These are phyloP conservation scores for Varanus komodoensis DNA, from an alignment of 2,113 vertebrate genomes.

Conservation along the genomic window DNA sequence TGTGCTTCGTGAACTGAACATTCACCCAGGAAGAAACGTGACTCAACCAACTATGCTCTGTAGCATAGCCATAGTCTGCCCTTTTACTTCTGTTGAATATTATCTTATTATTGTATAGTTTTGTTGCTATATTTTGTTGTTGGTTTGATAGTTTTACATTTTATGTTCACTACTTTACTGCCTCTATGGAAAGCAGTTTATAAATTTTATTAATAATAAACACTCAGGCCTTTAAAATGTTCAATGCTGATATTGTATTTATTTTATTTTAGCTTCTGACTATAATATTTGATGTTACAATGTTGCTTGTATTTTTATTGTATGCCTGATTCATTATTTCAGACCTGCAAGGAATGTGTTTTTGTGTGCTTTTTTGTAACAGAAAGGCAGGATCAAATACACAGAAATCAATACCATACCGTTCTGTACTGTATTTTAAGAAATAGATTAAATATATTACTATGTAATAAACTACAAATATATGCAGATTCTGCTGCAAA, in stretches of 20 bases:
- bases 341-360: not conserved
- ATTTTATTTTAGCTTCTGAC: not conserved
- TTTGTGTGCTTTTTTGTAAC: not conserved
- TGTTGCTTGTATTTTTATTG: not conserved
- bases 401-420: not conserved
- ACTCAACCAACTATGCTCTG: no score
- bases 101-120: no score
- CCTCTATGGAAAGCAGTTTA: no score
- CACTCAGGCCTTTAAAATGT: not conserved
- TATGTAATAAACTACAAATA: constrained; percentile 22
- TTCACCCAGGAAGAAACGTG: no score
- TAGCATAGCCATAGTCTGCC: no score
- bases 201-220: not conserved
- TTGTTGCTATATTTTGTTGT: no score
- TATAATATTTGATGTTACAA: not conserved
- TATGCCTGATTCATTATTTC: not conserved
- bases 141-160: no score
- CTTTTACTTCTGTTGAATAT: no score
- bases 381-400: not conserved
- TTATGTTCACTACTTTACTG: no score
- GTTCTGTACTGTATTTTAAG: no score
- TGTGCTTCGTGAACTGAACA: no score
- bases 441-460: not conserved
- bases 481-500: constrained; percentile 10
- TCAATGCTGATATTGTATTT: not conserved